Conservation (phyloP, 1,140 invertebrate genomes). For the Leucophenga varia region DNA sequence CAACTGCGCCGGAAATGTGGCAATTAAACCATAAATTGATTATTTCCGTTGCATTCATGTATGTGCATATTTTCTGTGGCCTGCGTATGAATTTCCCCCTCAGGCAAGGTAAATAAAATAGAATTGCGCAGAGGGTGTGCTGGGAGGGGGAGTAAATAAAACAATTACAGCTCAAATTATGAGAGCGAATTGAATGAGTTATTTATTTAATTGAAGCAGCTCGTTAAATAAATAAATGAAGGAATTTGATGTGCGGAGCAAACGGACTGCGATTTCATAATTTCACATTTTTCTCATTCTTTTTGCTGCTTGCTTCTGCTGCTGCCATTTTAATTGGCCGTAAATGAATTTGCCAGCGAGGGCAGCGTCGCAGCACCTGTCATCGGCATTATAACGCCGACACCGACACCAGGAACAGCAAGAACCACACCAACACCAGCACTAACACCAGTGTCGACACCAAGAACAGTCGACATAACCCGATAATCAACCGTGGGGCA, state of each 20-base stretch:
- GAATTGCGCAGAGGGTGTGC: not conserved
- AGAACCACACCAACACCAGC: conserved; percentile 12
- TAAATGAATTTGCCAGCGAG: conserved; percentile 24
- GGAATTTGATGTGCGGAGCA: too few species aligned
- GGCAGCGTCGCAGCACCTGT: conserved; percentile 16
- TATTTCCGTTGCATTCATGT: too few species aligned
- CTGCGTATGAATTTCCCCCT: too few species aligned
- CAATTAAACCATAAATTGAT: conserved; percentile 3
- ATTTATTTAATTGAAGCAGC: conserved; percentile 13
- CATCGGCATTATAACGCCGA: not conserved
- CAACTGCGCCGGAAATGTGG: too few species aligned
- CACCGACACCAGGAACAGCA: not conserved
- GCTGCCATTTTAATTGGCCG: conserved; percentile 28
- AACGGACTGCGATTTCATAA: too few species aligned
- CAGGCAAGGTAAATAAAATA: too few species aligned
- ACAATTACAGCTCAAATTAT: conserved; percentile 20
- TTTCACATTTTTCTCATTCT: too few species aligned
- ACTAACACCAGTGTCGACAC: not conserved
- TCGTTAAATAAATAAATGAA: conserved; percentile 19
- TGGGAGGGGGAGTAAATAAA: conserved; percentile 14
- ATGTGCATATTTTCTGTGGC: too few species aligned
- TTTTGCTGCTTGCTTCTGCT: too few species aligned
- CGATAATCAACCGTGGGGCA: conserved; percentile 4
- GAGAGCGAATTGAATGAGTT: conserved; percentile 19
- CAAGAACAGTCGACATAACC: not conserved